Evolutionary conservation across 53 echinoderm and acorn worm genomes (phyloP).

Genomic region (Antedon mediterranea): DNA sequence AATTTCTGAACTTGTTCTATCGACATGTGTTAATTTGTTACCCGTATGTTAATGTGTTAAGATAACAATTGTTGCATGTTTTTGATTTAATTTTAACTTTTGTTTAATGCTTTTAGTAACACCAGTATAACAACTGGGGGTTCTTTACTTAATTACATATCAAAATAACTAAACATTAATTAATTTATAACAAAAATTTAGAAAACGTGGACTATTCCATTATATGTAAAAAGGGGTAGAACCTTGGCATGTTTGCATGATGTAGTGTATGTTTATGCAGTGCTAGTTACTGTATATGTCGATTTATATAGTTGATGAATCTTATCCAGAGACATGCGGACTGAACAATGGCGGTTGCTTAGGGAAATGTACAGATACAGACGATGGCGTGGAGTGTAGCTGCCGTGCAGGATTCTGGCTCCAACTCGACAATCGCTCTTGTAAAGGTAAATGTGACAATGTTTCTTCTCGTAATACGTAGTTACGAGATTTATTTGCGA

Average conservation of each 20-base stretch:
- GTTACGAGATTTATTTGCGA: too few species aligned
- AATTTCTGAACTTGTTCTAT: too few species aligned
- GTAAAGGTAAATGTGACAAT: conserved; percentile 64
- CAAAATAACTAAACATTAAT: too few species aligned
- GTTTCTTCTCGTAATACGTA: too few species aligned
- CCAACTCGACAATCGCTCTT: conserved; percentile 68
- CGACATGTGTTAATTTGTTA: too few species aligned
- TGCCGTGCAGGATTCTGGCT: conserved; percentile 76
- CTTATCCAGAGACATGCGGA: conserved; percentile 85
- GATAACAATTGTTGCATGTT: too few species aligned
- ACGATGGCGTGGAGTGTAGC: conserved; percentile 78
- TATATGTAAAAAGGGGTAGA: neutral
- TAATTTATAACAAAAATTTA: too few species aligned
- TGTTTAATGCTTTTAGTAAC: too few species aligned
- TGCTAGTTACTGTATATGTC: neutral
- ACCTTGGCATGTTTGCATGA: neutral
- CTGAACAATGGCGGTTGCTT: conserved; percentile 95
- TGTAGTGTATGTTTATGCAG: neutral
- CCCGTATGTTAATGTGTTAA: too few species aligned
- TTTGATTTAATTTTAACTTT: too few species aligned
- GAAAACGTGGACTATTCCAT: neutral
- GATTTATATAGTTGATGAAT: neutral
- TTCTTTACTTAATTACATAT: too few species aligned
- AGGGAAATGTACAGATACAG: conserved; percentile 76
- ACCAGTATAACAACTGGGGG: too few species aligned